Evolutionary conservation across 2,888 invertebrate genomes (phyloP), one percentile per base, ranked within the genome.

Genomic region (Cosmopolites sordidus): DNA sequence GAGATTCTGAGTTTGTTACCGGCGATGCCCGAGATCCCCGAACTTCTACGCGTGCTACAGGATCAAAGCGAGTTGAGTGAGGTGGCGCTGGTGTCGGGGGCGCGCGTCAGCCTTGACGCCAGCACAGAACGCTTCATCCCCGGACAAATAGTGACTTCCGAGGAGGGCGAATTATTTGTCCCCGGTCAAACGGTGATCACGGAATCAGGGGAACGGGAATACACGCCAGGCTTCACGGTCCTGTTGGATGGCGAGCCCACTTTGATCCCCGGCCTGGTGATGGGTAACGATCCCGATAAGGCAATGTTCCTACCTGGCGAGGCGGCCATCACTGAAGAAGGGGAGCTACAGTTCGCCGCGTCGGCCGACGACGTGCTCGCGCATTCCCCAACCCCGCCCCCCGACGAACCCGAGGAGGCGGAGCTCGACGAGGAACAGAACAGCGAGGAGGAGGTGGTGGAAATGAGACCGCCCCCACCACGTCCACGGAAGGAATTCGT

Each of bases 191-290:
- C 87, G 0, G 77, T 87, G 54, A 81, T 83, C 55, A 86, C 84
- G 1, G 80, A 81, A 43, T 83, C 85, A 58, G 87, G 86, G 0
- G 83, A 83, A 0, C 83, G 83, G 33, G 81, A 84, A 58, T 89
- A 88, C 67, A 85, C 87, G 39, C 88, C 88, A 1, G 88, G 89
- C 4, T 87, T 88, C 74, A 86, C 87, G 58, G 83, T 88, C 52
- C 83, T 87, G 73, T 85, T 87, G 6, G 86, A 86, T 69, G 83
- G 82, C 43, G 88, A 88, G 1, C 87, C 87, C 1, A 87, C 86
- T 1, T 87, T 89, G 64, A 85, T 89, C 64, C 89, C 89, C 0
- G 89, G 88, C 44, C 85, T 88, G 75, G 84, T 89, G 17, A 88
- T 89, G 73, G 73, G 73, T 66, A 79, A 81, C 64, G 79, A 82